phyloP scores from a whole-genome alignment of 2,888 invertebrate genomes.

The Protodeltote pygarga region DNA sequence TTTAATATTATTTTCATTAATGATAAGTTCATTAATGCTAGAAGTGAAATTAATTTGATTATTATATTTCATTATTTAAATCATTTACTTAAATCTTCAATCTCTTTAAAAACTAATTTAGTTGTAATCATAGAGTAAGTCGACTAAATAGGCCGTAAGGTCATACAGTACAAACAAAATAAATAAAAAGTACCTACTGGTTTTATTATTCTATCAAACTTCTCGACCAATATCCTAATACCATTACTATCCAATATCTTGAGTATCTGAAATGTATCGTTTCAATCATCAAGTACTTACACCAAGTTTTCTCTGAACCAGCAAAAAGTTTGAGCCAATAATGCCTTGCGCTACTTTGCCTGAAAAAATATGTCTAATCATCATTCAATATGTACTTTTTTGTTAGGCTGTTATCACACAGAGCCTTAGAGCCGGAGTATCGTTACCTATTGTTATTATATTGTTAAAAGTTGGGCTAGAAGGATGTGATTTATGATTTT shows the following conservation, averaged over 20 bases:
- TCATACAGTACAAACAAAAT: no score
- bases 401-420: constrained; percentile 20
- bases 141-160: no score
- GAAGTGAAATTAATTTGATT: no score
- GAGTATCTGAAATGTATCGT: constrained; percentile 26
- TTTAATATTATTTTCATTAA: no score
- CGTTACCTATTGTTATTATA: constrained; percentile 33
- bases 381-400: constrained; percentile 35
- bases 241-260: constrained; percentile 5
- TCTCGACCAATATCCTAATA: constrained; percentile 10
- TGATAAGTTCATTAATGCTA: no score
- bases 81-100: no score
- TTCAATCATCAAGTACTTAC: constrained; percentile 25
- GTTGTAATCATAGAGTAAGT: no score
- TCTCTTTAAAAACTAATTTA: no score
- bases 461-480: constrained; percentile 25
- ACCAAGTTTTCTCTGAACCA: constrained; percentile 28
- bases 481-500: constrained; percentile 29
- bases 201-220: no score
- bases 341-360: constrained; percentile 13
- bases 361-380: constrained; percentile 42
- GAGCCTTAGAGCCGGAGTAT: constrained; percentile 8
- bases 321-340: constrained; percentile 37
- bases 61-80: no score
- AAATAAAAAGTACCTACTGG: no score